A percentile compares a stretch with the other conserved stretches of the same genome.
These are phyloP conservation scores for Plagodis dolabraria DNA, from an alignment of 2,888 invertebrate species.

Conservation along the genomic window DNA sequence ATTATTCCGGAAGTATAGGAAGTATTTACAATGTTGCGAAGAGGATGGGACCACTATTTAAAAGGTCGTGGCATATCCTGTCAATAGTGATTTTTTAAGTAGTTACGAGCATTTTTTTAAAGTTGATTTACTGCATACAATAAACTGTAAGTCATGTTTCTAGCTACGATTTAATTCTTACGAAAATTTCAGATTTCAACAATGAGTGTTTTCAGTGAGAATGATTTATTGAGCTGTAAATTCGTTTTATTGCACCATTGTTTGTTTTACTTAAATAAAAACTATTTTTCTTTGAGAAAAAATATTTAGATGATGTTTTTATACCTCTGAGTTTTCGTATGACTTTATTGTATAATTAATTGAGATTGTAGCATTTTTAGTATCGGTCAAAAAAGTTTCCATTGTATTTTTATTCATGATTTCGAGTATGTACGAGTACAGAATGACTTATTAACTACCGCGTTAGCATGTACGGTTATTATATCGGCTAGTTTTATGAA, in stretches of 20 bases:
- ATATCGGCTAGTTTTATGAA: slow-evolving; percentile 10
- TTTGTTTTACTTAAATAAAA: slow-evolving; percentile 33
- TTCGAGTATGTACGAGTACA: no score
- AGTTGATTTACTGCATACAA: slow-evolving; percentile 14
- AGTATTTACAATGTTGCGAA: no score
- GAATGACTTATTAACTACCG: neutral
- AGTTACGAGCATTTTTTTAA: neutral
- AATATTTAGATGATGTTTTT: neutral
- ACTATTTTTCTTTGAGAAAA: slow-evolving; percentile 6
- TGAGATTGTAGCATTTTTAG: no score
- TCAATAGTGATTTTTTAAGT: no score
- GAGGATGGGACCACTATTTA: no score
- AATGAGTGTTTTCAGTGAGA: slow-evolving; percentile 32
- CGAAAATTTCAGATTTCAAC: slow-evolving; percentile 27
- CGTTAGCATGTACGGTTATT: neutral
- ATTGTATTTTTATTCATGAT: no score
- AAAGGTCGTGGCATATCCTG: no score
- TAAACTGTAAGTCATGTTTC: slow-evolving; percentile 7
- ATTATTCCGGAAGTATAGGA: no score
- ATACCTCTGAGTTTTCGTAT: neutral
- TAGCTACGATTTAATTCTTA: slow-evolving; percentile 20
- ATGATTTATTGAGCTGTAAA: slow-evolving; percentile 38
- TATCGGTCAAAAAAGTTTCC: no score
- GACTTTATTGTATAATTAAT: no score
- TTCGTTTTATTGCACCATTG: slow-evolving; percentile 37